Evolutionary conservation across 2,113 vertebrate genomes (phyloP).

Genomic region (Sylvia atricapilla): DNA sequence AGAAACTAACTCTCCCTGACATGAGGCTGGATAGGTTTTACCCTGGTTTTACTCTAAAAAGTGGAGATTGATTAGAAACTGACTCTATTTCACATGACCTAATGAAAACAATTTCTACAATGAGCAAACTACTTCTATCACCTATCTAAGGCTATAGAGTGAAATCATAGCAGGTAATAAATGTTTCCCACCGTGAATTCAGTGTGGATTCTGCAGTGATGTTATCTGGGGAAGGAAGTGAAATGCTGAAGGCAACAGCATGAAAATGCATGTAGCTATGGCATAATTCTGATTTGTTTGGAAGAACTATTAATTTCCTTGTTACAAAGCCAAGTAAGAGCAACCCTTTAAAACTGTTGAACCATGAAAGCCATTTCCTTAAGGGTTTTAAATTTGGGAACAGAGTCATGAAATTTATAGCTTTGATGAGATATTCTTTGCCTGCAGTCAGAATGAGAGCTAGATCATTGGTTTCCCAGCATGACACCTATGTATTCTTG

Average conservation of each 20-base stretch:
- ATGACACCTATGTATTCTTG: constrained; percentile 81
- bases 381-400: constrained; percentile 85
- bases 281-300: constrained; percentile 89
- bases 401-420: constrained; percentile 86
- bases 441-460: constrained; percentile 85
- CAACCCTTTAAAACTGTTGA: constrained; percentile 86
- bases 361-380: constrained; percentile 91
- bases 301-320: constrained; percentile 91
- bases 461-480: constrained; percentile 90
- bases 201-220: constrained; percentile 41
- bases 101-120: constrained; percentile 71
- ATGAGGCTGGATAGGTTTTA: constrained; percentile 61
- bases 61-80: constrained; percentile 75
- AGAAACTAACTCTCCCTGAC: constrained; percentile 64
- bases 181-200: constrained; percentile 65
- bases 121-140: constrained; percentile 40
- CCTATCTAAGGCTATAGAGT: constrained; percentile 7
- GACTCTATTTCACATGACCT: constrained; percentile 59
- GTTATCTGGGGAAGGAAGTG: constrained; percentile 57
- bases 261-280: constrained; percentile 78
- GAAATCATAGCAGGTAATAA: constrained; percentile 67
- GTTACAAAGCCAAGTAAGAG: constrained; percentile 88
- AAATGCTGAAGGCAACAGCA: constrained; percentile 64
- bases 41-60: constrained; percentile 30
- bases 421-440: constrained; percentile 84